Evolutionary conservation across 1,140 invertebrate species (phyloP).

Genomic region (Mycetomoellerius zeteki): DNA sequence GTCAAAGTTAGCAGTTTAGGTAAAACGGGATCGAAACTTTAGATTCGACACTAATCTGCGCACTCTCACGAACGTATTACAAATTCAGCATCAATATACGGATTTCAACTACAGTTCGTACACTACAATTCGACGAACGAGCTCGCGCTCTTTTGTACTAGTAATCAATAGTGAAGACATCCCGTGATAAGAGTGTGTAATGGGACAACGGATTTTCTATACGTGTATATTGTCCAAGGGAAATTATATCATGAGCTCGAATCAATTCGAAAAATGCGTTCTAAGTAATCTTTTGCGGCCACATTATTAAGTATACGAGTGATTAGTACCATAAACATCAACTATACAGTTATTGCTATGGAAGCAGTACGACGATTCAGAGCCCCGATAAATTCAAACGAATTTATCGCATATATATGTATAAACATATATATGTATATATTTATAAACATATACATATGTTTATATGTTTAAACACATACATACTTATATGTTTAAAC

Average conservation of each 20-base stretch:
- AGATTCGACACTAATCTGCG: conserved; percentile 53
- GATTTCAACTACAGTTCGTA: conserved; percentile 52
- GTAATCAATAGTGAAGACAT: conserved; percentile 70
- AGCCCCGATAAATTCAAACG: conserved; percentile 82
- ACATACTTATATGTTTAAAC: background rate
- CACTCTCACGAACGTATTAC: conserved; percentile 57
- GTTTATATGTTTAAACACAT: conserved; percentile 13
- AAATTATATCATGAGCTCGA: conserved; percentile 81
- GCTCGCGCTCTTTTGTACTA: conserved; percentile 50
- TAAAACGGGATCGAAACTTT: conserved; percentile 33
- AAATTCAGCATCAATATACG: conserved; percentile 59
- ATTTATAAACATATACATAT: conserved; percentile 35
- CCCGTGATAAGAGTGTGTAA: conserved; percentile 64
- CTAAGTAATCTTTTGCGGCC: conserved; percentile 74
- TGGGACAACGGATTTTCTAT: conserved; percentile 62
- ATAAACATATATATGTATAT: conserved; percentile 23
- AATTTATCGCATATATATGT: conserved; percentile 67
- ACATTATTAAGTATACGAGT: conserved; percentile 74
- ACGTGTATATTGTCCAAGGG: conserved; percentile 82
- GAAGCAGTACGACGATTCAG: conserved; percentile 84
- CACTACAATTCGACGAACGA: conserved; percentile 43
- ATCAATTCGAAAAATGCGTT: conserved; percentile 80
- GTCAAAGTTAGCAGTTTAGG: conserved; percentile 58
- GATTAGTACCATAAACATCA: conserved; percentile 84
- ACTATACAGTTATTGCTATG: conserved; percentile 86